These are phyloP conservation scores for Nemurella pictetii DNA, from an alignment of 2,888 invertebrate species.

Conservation along the genomic window DNA sequence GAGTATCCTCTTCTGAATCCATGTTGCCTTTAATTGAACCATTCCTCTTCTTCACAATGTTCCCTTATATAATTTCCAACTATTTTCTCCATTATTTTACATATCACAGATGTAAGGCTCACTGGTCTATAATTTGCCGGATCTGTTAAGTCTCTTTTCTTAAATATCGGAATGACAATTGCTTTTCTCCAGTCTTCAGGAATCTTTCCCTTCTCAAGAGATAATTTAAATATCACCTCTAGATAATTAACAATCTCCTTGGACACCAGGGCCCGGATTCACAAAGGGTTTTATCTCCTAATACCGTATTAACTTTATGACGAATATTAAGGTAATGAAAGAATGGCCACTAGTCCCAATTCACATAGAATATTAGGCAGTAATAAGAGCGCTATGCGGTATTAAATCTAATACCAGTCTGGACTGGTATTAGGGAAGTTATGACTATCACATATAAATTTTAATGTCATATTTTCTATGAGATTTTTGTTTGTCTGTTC, in stretches of 20 bases:
- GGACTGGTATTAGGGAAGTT: no score
- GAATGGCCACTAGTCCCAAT: no score
- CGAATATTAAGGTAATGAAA: no score
- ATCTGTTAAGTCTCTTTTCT: background rate
- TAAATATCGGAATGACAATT: background rate
- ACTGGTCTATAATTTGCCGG: conserved; percentile 6
- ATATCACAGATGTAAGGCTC: conserved; percentile 6
- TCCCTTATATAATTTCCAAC: background rate
- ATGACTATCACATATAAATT: no score
- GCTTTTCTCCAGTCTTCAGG: background rate
- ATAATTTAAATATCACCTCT: background rate
- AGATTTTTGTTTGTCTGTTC: no score
- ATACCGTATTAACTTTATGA: no score
- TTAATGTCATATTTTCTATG: no score
- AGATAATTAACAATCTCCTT: background rate
- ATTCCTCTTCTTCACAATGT: background rate
- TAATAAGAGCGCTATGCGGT: no score
- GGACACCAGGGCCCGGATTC: no score
- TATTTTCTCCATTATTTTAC: conserved; percentile 1
- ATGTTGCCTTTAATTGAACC: background rate
- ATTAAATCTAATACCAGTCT: no score
- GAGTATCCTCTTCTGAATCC: background rate
- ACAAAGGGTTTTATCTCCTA: no score
- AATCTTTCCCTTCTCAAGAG: background rate
- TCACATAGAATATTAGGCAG: no score